Evolutionary conservation across 2,888 invertebrate species (phyloP), one percentile per base, ranked within the genome.

Genomic region (Ptilodon capucinus): DNA sequence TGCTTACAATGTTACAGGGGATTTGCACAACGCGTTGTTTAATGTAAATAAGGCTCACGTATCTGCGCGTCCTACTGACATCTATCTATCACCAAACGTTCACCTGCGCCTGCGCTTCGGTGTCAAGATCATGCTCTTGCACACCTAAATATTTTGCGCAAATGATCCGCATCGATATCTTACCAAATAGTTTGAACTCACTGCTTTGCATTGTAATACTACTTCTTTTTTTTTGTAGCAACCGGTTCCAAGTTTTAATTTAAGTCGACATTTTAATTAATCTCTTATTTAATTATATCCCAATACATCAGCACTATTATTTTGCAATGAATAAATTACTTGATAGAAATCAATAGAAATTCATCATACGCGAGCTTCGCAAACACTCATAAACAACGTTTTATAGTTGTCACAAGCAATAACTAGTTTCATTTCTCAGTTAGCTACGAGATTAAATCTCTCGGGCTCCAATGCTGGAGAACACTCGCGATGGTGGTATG

Each of bases 61-160:
- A 63, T 64, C 58, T 48, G 40, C 9, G 34, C 60, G 75, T 56
- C 71, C 75, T 70, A 79, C 71, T 79, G 71, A 75, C 80, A 79
- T 76, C 60, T 48, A 61, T 57, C 45, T 32, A 42, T 54, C 14
- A 40, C 21, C 23, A 40, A 25, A 13, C 28, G 21, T 28, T 38
- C 43, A 43, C 42, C 44, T 53, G 32, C 14, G 32, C 42, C 44
- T 51, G 32, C 32, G 32, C 14, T 25, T 70, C 65, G 61, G 66
- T 81, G 82, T 81, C 81, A 82, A 81, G 80, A 80, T 66, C 80
- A 71, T 65, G 66, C 66, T 68, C 63, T 64, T 67, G 69, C 65
- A 59, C 64, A 64, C 64, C 64, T 54, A 53, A 71, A 73, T 58
- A 61, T 65, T 63, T 72, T 62, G 65, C n/a, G n/a, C 68, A 65